Evolutionary conservation across 2,888 invertebrate species (phyloP), one percentile per base, ranked within the genome.

Genomic region (Cartodere bifasciata): DNA sequence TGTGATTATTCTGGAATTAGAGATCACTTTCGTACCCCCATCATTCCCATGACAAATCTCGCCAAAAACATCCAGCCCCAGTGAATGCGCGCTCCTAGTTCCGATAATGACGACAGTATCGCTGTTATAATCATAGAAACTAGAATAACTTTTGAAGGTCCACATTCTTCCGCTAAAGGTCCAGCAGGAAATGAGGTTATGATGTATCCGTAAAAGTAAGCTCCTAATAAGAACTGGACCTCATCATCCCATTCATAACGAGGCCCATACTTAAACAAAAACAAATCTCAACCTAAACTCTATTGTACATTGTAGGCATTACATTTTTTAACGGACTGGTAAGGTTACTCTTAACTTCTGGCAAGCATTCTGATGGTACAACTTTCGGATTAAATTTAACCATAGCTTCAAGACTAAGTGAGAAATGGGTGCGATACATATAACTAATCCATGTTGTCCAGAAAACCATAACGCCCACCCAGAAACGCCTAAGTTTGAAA

Each of bases 131-230:
- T 11, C 16, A 11, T 5, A n/a, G 21, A 16, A 23, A 4, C 13
- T 5, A 26, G 11, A 10, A 24, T 16, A 7, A 22, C 20, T 5
- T 17, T 5, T 20, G 14, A 31, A 26, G 31, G 26, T 14, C 31
- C 72, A 54, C 55, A 66, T 24, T 65, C 58, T 46, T 74, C 72
- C 1, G 73, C 68, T 13, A 69, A 53, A 50, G 69, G 65, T 2
- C 74, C 73, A 1, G 65, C 74, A 0, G 67, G 57, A 34, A 74
- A 43, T 6, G 72, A 72, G 25, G 72, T 71, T 17, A 70, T 43
- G 13, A 71, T 65, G 37, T 73, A 74, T 23, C 70, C 69, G 65
- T 72, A 73, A 47, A 72, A 74, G 42, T 69, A 74, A 0, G 70
- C 60, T 2, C 72, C 72, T 13, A 74, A 52, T 3, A 73, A 63